These are phyloP conservation scores for Rhadina sibilatrix DNA, from an alignment of 2,113 vertebrate genomes.

Conservation along the genomic window DNA sequence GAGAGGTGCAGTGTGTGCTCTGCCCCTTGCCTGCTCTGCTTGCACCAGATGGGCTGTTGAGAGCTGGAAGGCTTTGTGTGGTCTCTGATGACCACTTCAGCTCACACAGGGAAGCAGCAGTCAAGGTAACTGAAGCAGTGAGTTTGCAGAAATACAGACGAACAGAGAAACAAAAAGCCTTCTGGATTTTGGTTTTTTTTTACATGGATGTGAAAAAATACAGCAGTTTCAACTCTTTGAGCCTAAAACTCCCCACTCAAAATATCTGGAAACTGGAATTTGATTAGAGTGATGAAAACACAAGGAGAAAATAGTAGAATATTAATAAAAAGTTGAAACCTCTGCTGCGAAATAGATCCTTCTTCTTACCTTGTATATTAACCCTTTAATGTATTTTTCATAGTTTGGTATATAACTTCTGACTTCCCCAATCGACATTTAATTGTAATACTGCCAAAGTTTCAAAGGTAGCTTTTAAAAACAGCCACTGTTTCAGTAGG, in stretches of 20 bases:
- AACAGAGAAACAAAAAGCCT: neutral
- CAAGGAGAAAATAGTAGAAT: neutral
- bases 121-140: neutral
- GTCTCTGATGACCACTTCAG: neutral
- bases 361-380: neutral
- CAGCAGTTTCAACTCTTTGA: neutral
- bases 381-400: neutral
- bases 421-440: neutral
- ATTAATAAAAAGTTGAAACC: neutral
- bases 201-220: neutral
- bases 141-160: neutral
- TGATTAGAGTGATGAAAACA: neutral
- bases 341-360: neutral
- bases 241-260: neutral
- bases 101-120: neutral
- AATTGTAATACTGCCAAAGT: neutral
- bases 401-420: neutral
- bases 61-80: rapidly evolving
- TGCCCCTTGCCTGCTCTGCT: neutral
- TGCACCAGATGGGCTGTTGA: rapidly evolving
- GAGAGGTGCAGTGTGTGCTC: neutral
- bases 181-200: neutral
- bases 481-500: neutral
- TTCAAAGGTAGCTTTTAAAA: slow-evolving; percentile 14
- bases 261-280: neutral